Conservation (phyloP, 2,113 vertebrate genomes). For the Zosterops hypoxanthus region DNA sequence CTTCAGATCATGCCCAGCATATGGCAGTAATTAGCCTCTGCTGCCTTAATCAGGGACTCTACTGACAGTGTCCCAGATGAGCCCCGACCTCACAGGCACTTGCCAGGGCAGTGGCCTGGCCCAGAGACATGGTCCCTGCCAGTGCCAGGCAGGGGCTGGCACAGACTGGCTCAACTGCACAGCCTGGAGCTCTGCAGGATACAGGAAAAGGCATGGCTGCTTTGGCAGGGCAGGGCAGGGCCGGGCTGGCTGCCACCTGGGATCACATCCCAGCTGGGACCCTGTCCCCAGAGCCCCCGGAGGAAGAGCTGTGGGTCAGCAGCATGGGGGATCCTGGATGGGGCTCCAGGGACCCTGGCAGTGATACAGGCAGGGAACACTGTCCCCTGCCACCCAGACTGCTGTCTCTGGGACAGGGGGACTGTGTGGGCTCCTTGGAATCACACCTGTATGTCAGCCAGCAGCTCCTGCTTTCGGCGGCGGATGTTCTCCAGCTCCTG, state of each 20-base stretch:
- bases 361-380: not conserved
- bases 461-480: slow-evolving; percentile 94
- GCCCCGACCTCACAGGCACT: not conserved
- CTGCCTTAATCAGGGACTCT: slow-evolving; percentile 2
- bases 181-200: not conserved
- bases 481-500: slow-evolving; percentile 96
- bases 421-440: not conserved
- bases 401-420: not conserved
- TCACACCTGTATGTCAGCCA: slow-evolving; percentile 95
- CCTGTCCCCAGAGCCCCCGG: fast-evolving
- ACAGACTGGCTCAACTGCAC: not conserved
- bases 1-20: slow-evolving; percentile 48
- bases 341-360: not conserved
- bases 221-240: not conserved
- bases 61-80: slow-evolving; percentile 17
- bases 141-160: not conserved
- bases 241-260: not conserved
- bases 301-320: not conserved
- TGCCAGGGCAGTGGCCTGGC: not conserved
- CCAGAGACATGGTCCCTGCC: not conserved
- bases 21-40: slow-evolving; percentile 61
- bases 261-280: not conserved
- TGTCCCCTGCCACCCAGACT: not conserved
- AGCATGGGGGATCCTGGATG: not conserved
- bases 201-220: not conserved